Conservation (phyloP, 2,888 invertebrate genomes). For the Marasmarcha lunaedactyla region DNA sequence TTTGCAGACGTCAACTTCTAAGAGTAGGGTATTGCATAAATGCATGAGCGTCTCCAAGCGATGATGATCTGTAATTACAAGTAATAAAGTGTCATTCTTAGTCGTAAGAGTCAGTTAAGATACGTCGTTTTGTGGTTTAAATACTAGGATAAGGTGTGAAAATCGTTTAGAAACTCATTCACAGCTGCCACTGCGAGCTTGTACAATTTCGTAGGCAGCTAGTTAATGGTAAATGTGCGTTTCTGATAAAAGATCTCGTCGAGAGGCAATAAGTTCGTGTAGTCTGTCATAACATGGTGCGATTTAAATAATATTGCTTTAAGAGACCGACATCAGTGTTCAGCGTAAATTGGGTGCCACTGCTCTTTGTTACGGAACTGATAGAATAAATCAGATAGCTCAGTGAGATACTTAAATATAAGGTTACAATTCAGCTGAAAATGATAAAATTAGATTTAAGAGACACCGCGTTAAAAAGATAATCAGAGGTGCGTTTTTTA, state of each 20-base stretch:
- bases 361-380: no score
- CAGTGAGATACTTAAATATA: no score
- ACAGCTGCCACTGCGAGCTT: constrained; percentile 29
- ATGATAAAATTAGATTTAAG: no score
- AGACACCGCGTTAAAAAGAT: no score
- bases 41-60: constrained; percentile 4
- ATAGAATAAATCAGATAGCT: no score
- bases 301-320: constrained; percentile 30
- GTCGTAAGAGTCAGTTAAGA: no score
- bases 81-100: no score
- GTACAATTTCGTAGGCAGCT: constrained; percentile 35
- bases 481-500: no score
- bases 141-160: constrained; percentile 25
- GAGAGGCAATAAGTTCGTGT: constrained; percentile 27
- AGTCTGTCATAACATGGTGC: constrained; percentile 24
- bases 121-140: no score
- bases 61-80: constrained; percentile 9
- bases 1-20: constrained; percentile 28
- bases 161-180: constrained; percentile 40
- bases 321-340: no score
- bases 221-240: constrained; percentile 22
- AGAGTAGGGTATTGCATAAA: constrained; percentile 11
- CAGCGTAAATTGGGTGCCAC: no score
- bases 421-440: no score
- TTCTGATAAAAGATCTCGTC: constrained; percentile 12